Evolutionary conservation across 2,888 invertebrate species (phyloP), one percentile per base, ranked within the genome.

Genomic region (Xestia ashworthii): DNA sequence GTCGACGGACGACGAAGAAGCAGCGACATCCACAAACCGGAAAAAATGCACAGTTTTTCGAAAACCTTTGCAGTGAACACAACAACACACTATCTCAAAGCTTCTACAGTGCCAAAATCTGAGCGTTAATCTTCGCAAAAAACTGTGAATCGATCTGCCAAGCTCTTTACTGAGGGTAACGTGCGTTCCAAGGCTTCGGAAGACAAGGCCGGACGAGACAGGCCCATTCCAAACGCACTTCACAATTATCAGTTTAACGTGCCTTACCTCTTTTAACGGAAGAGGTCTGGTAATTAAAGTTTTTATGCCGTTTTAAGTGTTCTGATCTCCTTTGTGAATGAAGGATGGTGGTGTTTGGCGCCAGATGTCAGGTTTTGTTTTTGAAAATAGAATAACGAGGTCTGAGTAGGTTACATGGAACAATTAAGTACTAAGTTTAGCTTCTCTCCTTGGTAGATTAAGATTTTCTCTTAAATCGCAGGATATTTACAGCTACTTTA

Each of bases 181-280:
- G 78, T 70, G 60, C 78, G 50, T 44, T 46, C 58, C 81, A 87
- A 88, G 85, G 87, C 64, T 80, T 84, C 60, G 66, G 60, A 74
- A 67, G 73, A 78, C 65, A 88, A 87, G 89, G 89, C 78, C 73
- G 76, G 64, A 53, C 68, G 67, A 75, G 62, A 75, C 78, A 70
- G 62, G 62, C n/a, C 71, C 80, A 82, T 79, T 86, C 84, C 80
- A 32, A 62, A 72, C 74, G 80, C 38, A 70, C 66, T 78, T 76
- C 70, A 69, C 83, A 85, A 88, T 88, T 88, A 87, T 81, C 83
- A 77, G 80, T 74, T 88, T 88, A 88, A 85, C 79, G 89, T 83
- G 74, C 80, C 77, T 75, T 80, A 81, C 79, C 79, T 82, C 78
- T 83, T 81, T 81, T 87, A 83, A 82, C 82, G 85, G 89, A 88